Percentiles rank a stretch among this genome's conserved stretches.
These are phyloP conservation scores for Standfussiana lucernea DNA, from an alignment of 2,888 invertebrate genomes.

Conservation along the genomic window DNA sequence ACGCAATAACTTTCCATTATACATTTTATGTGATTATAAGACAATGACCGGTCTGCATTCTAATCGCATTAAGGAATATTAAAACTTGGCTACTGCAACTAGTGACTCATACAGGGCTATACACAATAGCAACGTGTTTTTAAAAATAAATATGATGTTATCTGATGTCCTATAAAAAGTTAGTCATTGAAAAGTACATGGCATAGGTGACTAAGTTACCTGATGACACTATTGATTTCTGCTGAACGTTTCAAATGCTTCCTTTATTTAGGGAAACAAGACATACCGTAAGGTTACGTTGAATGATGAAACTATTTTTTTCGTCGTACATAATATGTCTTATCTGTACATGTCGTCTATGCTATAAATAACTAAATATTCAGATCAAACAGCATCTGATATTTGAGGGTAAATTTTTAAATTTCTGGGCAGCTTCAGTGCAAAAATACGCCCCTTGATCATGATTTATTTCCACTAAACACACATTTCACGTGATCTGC, in stretches of 20 bases:
- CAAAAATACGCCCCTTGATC: neutral
- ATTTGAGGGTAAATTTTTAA: neutral
- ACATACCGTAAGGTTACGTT: neutral
- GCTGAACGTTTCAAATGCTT: constrained; percentile 5
- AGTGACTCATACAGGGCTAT: constrained; percentile 48
- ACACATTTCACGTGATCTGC: neutral
- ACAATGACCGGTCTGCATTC: constrained; percentile 51
- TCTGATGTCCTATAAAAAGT: constrained; percentile 8
- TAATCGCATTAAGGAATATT: constrained; percentile 53
- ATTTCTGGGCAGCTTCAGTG: neutral
- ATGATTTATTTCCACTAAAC: neutral
- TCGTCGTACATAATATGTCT: neutral
- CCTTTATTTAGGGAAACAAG: neutral
- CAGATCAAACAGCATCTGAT: neutral
- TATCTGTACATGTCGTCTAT: neutral
- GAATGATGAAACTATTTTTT: neutral
- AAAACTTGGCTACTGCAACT: constrained; percentile 45
- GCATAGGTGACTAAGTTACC: constrained; percentile 24
- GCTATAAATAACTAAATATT: neutral
- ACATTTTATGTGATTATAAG: constrained; percentile 41
- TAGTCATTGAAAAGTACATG: constrained; percentile 26
- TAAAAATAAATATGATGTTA: constrained; percentile 36
- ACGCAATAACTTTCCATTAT: constrained; percentile 42
- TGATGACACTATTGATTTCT: constrained; percentile 24
- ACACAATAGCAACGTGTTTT: constrained; percentile 42